Base-by-base conservation (phyloP, 2,888 invertebrate genomes). In the Eudasyphora cyanicolor region DNA sequence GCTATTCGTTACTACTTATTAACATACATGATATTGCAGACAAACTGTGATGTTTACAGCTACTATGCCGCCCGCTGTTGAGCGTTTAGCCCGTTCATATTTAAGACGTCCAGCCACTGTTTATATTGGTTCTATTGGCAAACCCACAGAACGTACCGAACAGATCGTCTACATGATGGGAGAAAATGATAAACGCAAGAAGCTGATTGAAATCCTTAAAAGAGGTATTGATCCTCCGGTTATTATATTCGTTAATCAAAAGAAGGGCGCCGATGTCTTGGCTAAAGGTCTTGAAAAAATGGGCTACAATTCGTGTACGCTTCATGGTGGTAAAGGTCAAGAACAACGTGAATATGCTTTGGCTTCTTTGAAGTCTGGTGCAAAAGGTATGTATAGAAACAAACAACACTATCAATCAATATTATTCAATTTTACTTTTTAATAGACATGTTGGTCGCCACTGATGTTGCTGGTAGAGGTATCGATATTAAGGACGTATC, bases 11-110 rank as follows among this genome's bases (percentile, higher is more conserved):
- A 24, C 24, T 38, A 54, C 29, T 38, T 38, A 24, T 62, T 27
- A n/a, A 62, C 19, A 74, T 54, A 29, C 8, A 60, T 3, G 10
- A 8, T 60, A 60, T 67, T 82, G 21, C 69, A 87, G 91, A 10
- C 99, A 99, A 96, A 99, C 99, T 89, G 99, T 99, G 91, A 99
- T 99, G 99, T 99, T 99, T 92, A 99, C 99, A 69, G 99, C 99
- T 2, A 99, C 99, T 86, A 99, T 99, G 99, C 99, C 99, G 8
- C 96, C 99, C 0, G 97, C 99, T 2, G 98, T 99, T 1, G 99
- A 99, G 93, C 94, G 99, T 82, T 93, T 99, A 85, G 99, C 99
- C 0, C 94, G 98, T 85, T 97, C 96, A 35, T 99, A 99, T 92
- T 93, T 99, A 24, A 94, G 99, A 77, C 94, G 99, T 88, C 99